Conservation (phyloP, 2,113 vertebrate species). For the Phainopepla nitens region DNA sequence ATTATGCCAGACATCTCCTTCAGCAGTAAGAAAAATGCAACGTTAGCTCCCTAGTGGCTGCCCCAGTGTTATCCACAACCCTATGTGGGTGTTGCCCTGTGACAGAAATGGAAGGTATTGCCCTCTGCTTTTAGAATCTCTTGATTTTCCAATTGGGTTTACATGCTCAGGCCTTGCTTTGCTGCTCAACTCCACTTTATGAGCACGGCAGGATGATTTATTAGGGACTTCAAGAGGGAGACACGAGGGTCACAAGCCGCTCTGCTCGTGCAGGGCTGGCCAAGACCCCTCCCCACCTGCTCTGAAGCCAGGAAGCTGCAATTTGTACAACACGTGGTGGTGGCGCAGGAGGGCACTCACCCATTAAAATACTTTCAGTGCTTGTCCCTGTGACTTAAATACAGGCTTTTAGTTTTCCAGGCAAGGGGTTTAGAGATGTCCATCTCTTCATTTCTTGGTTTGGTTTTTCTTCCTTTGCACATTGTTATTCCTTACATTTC, state of each 20-base stretch:
- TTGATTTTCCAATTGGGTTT: neutral
- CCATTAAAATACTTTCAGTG: conserved; percentile 17
- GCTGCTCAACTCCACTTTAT: neutral
- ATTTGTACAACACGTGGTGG: neutral
- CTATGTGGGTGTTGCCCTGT: neutral
- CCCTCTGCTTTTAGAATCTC: neutral
- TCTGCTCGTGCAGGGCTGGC: neutral
- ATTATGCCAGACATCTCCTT: neutral
- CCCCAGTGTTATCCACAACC: neutral
- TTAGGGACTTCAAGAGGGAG: neutral
- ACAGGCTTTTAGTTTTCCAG: neutral
- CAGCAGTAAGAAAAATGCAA: neutral
- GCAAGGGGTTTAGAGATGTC: neutral
- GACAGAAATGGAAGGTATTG: neutral
- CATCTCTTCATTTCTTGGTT: neutral
- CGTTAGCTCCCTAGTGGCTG: accelerated
- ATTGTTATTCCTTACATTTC: neutral
- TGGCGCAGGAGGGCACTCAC: neutral
- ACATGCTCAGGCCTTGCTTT: neutral
- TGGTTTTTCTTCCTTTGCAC: neutral
- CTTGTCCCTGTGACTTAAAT: neutral
- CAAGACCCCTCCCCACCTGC: neutral
- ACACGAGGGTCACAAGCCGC: neutral
- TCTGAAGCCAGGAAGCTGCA: neutral
- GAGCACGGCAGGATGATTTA: conserved; percentile 19